phyloP scores from a whole-genome alignment of 2,113 vertebrate species.

The Oostethus manadensis region DNA sequence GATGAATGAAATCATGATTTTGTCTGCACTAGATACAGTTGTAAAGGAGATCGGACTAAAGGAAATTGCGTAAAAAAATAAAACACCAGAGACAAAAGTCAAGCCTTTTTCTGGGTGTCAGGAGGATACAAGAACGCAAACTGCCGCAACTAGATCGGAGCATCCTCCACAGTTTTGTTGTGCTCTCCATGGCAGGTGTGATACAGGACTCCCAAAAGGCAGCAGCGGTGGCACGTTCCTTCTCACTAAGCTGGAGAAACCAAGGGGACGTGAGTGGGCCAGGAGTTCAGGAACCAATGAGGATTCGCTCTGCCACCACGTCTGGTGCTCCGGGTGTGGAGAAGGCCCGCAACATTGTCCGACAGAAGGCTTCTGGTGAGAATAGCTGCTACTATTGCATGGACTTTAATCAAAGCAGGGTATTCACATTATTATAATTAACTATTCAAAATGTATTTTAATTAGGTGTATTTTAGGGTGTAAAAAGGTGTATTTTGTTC shows the following conservation, averaged over 20 bases:
- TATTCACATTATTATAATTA: background rate
- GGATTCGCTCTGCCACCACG: constrained; percentile 92
- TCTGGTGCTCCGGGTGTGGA: constrained; percentile 92
- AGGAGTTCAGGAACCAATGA: constrained; percentile 85
- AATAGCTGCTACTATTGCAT: too few species aligned
- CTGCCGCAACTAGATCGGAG: too few species aligned
- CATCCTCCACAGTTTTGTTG: background rate
- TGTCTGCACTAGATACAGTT: too few species aligned
- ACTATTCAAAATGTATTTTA: background rate
- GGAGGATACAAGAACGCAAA: too few species aligned
- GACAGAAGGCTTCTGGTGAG: constrained; percentile 92
- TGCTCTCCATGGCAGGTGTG: constrained; percentile 70
- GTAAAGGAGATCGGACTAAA: too few species aligned
- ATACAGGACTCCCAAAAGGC: constrained; percentile 82
- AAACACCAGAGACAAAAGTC: too few species aligned
- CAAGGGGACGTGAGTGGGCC: constrained; percentile 72
- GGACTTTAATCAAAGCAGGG: constrained; percentile 6
- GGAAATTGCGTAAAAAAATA: too few species aligned
- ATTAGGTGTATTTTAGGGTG: too few species aligned
- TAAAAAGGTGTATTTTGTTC: background rate
- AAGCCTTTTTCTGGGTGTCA: too few species aligned
- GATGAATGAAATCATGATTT: too few species aligned
- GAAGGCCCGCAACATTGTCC: constrained; percentile 88
- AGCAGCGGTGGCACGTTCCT: constrained; percentile 81
- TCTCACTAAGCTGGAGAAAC: constrained; percentile 94